Evolutionary conservation across 2,797 vertebrate genomes (phyloP).

Genomic region (Rhodeus uyekii): DNA sequence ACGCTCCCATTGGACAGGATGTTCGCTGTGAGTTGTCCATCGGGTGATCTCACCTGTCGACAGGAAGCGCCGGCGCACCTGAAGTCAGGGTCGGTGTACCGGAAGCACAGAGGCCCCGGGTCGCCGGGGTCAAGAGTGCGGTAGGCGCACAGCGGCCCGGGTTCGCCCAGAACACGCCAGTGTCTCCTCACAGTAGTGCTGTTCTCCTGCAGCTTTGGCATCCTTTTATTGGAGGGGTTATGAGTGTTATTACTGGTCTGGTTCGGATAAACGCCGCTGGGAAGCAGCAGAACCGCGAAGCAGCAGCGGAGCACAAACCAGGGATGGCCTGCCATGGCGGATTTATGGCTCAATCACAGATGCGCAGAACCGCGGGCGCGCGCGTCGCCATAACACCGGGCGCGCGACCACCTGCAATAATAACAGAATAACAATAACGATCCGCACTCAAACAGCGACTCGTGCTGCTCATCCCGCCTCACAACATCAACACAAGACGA

Average conservation of each 20-base stretch:
- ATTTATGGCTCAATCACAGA: constrained; percentile 49
- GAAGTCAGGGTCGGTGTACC: constrained; percentile 79
- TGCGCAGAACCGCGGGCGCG: constrained; percentile 17
- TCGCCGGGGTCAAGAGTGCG: constrained; percentile 77
- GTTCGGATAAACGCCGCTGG: constrained; percentile 56
- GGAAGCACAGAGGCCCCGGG: constrained; percentile 84
- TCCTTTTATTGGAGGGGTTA: constrained; percentile 41
- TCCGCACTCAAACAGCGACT: background rate
- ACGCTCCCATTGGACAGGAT: constrained; percentile 90
- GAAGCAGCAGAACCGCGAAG: constrained; percentile 67
- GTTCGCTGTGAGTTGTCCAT: constrained; percentile 83
- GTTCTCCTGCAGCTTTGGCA: constrained; percentile 56
- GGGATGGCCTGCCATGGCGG: constrained; percentile 68
- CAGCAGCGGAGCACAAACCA: constrained; percentile 63
- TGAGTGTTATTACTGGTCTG: constrained; percentile 40
- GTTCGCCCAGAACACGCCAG: constrained; percentile 47
- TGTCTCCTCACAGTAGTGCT: constrained; percentile 54
- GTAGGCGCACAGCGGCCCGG: constrained; percentile 84
- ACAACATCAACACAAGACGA: no score
- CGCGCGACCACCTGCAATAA: constrained; percentile 15
- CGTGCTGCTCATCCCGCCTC: no score
- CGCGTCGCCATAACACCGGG: constrained; percentile 62
- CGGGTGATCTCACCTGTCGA: constrained; percentile 74
- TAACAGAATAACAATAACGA: background rate
- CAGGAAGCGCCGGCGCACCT: constrained; percentile 79